Evolutionary conservation across 2,888 invertebrate species (phyloP), one percentile per base, ranked within the genome.

Genomic region (Zaprionus lineosus): DNA sequence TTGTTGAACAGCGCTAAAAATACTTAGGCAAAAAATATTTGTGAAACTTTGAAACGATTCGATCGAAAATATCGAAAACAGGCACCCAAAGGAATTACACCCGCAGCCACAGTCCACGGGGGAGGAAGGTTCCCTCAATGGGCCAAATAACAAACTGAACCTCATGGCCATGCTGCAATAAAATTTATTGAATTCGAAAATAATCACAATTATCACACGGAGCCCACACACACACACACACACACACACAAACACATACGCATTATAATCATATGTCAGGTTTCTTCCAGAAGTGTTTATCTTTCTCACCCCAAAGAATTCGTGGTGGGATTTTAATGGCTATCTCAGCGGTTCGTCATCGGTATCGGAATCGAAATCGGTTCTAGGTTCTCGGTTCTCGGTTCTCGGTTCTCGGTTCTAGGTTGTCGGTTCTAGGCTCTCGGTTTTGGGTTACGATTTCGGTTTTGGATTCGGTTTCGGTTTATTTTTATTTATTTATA

Each of bases 271-370:
- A n/a, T n/a, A n/a, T n/a, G n/a, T 16, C 16, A 14, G 26, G 19
- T 21, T 47, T 19, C 19, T 19, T 19, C 19, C 19, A 19, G 19
- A 19, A n/a, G 16, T 46, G 52, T 44, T 74, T 71, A 64, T 71
- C 62, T 58, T 33, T 46, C 70, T 69, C 74, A 71, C 70, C 70
- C 11, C 53, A 40, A 3, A 19, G 19, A 43, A 5, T 24, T 31
- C 47, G 64, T 74, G 70, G 70, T 74, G 70, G 44, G 26, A 59
- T 73, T 33, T n/a, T n/a, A n/a, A n/a, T n/a, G n/a, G n/a, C n/a
- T n/a, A n/a, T n/a, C n/a, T n/a, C n/a, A n/a, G n/a, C n/a, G n/a
- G n/a, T n/a, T n/a, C n/a, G n/a, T n/a, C n/a, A n/a, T n/a, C n/a
- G n/a, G n/a, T n/a, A n/a, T n/a, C n/a, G n/a, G n/a, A n/a, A n/a